Base-by-base conservation (phyloP, 2,797 vertebrate genomes). In the Kryptopterus vitreolus region DNA sequence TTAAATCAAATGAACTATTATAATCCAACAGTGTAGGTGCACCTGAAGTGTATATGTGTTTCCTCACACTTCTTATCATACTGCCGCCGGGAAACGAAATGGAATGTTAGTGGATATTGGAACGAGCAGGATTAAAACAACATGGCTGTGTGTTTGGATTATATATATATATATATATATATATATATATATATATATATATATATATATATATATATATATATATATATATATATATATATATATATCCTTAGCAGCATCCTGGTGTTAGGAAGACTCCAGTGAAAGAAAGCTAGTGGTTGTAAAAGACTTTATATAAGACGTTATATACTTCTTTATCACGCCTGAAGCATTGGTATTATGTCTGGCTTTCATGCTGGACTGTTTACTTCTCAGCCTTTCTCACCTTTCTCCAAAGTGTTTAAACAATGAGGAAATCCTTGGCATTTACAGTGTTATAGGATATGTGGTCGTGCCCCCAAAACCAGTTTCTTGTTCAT, bases 391-490 rank as follows among this genome's bases (percentile, higher is more conserved):
- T 38, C 50, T 71, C 78, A 72, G 24, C 53, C 11, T 1, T 10
- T 79, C 48, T 76, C 46, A 77, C 15, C 68, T 84, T 52, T 53
- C 78, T 46, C 0, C 33, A 81, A n/a, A 79, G 87, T 58, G 81
- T 87, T 89, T 53, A 88, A 88, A 90, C 86, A 86, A 89, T 81
- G 89, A 90, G 89, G 83, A 86, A 79, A 69, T 13, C 65, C 59
- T 43, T 79, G 65, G 55, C 24, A 57, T n/a, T 43, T 1, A 76
- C 20, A n/a, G 1, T n/a, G 81, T 82, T 63, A 80, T 43, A 12
- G 35, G 74, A 81, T 73, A 26, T 48, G 33, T 50, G n/a, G 43
- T 62, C 24, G 13, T 72, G 13, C 46, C 7, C 57, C 35, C 62
- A 79, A 75, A n/a, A 72, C 72, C 73, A 63, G 58, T 71, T 82